These are phyloP conservation scores for Pterostichus madidus DNA, from an alignment of 2,888 invertebrate species.

Conservation along the genomic window DNA sequence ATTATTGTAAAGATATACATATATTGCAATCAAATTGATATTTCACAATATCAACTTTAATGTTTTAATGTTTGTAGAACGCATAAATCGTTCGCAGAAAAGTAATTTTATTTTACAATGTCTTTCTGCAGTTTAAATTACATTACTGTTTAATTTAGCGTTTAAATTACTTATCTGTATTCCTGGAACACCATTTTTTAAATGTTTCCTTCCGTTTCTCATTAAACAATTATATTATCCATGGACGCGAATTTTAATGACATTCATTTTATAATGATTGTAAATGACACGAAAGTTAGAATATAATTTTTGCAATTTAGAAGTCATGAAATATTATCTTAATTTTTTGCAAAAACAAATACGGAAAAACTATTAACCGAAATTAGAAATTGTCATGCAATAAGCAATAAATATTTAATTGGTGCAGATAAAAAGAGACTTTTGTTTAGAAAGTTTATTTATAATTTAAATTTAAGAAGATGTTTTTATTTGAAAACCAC, in stretches of 20 bases:
- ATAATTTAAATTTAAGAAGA: constrained; percentile 24
- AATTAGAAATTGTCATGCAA: constrained; percentile 40
- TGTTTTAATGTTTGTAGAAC: too few species aligned
- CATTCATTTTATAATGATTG: constrained; percentile 1
- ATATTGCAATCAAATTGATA: too few species aligned
- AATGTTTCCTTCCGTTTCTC: constrained; percentile 23
- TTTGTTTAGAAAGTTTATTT: constrained; percentile 39
- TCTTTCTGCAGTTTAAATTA: not conserved
- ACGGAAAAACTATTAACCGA: constrained; percentile 2
- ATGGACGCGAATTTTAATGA: constrained; percentile 11
- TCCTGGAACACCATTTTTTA: constrained; percentile 12
- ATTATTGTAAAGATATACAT: too few species aligned
- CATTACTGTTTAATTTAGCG: constrained; percentile 32
- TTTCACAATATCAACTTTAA: too few species aligned
- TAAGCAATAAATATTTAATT: constrained; percentile 36
- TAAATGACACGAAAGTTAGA: not conserved
- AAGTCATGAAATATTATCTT: constrained; percentile 9
- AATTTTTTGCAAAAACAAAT: not conserved
- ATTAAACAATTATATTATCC: constrained; percentile 9
- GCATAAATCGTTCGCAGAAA: too few species aligned
- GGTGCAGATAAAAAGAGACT: constrained; percentile 13
- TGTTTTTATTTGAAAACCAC: constrained; percentile 19
- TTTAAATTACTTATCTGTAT: constrained; percentile 9
- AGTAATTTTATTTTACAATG: too few species aligned
- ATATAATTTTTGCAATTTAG: constrained; percentile 9